phyloP scores from a whole-genome alignment of 2,113 vertebrate genomes.

The Stegostoma tigrinum region DNA sequence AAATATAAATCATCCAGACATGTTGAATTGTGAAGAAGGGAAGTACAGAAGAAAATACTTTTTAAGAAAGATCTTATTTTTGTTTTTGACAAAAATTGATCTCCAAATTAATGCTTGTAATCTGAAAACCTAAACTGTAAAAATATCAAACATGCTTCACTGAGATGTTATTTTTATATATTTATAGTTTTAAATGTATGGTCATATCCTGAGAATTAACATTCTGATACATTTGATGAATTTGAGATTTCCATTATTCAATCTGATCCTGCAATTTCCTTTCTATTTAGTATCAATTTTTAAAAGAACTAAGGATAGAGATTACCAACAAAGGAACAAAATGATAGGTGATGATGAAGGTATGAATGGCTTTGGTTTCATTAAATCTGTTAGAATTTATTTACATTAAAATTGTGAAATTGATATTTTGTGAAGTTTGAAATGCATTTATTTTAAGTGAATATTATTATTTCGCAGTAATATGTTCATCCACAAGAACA shows the following conservation, averaged over 20 bases:
- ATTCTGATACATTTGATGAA: neutral
- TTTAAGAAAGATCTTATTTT: neutral
- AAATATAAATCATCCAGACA: conserved; percentile 6
- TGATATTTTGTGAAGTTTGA: neutral
- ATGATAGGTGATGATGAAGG: neutral
- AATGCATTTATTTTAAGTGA: neutral
- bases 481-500: neutral
- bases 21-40: neutral
- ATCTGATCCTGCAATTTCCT: neutral
- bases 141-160: neutral
- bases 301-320: neutral
- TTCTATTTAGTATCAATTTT: neutral
- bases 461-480: neutral
- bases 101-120: neutral
- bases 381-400: neutral
- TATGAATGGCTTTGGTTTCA: neutral
- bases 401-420: neutral
- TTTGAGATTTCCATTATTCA: neutral
- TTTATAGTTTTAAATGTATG: neutral
- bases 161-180: neutral
- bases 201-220: neutral
- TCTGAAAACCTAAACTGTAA: neutral
- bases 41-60: neutral
- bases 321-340: neutral
- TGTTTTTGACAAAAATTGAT: neutral